These are phyloP conservation scores for Aurelia aurita complex sp. Pacific DNA, from an alignment of 30 jellyfish, hydroid and myxozoan genomes.

Conservation along the genomic window DNA sequence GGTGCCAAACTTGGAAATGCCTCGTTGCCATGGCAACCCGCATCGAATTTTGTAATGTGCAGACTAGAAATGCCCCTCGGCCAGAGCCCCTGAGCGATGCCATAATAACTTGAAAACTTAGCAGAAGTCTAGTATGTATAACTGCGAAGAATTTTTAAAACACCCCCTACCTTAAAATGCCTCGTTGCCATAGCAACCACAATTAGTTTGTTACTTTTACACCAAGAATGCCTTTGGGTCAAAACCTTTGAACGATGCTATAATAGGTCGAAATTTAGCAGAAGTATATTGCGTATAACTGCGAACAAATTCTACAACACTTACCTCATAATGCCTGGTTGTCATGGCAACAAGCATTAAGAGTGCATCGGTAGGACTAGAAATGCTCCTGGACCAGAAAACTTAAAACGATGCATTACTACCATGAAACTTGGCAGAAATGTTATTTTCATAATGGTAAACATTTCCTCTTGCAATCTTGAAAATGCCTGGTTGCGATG, in stretches of 20 bases:
- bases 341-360: conserved; percentile 10
- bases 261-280: conserved; percentile 6
- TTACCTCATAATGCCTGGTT: conserved; percentile 17
- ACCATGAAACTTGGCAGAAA: conserved; percentile 26
- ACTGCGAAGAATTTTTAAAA: not conserved
- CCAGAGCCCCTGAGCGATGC: conserved; percentile 18
- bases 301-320: not conserved
- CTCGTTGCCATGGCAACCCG: not conserved
- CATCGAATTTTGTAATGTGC: not conserved
- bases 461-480: conserved; percentile 19
- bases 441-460: conserved; percentile 4
- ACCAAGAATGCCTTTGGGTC: not conserved
- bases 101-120: not conserved
- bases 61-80: conserved; percentile 1
- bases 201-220: not conserved
- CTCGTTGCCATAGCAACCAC: conserved; percentile 26
- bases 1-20: not conserved
- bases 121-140: conserved; percentile 2
- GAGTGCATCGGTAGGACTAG: conserved; percentile 24
- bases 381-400: conserved; percentile 10
- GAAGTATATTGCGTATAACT: conserved; percentile 5
- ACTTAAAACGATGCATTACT: not conserved
- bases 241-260: not conserved
- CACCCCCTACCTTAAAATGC: conserved; percentile 4
- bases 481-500: conserved; percentile 15